Percentiles rank a stretch among this genome's conserved stretches.
These are phyloP conservation scores for Diadophis punctatus DNA, from an alignment of 2,113 vertebrate species.

Conservation along the genomic window DNA sequence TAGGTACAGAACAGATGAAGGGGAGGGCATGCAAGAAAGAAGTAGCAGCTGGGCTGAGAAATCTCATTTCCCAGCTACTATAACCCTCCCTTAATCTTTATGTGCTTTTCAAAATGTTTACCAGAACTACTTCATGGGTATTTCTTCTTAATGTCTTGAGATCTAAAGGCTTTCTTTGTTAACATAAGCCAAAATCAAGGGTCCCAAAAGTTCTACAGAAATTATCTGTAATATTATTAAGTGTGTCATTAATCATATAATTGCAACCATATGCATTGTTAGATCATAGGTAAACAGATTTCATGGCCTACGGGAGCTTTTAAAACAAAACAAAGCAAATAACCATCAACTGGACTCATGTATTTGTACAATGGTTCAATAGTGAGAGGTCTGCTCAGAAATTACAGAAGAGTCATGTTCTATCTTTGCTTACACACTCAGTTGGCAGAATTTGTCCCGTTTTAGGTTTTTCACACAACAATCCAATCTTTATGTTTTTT, in stretches of 20 bases:
- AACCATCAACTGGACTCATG: neutral
- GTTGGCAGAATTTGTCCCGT: neutral
- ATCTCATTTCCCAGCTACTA: neutral
- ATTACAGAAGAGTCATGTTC: neutral
- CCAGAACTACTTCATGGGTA: neutral
- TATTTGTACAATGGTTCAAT: neutral
- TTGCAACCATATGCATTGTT: neutral
- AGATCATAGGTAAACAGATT: neutral
- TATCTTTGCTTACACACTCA: neutral
- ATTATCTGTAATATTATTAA: neutral
- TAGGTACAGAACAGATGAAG: neutral
- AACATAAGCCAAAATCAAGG: neutral
- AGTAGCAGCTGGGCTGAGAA: neutral
- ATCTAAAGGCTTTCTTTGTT: neutral
- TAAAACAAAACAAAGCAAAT: neutral
- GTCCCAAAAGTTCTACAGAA: neutral
- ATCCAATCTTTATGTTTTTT: neutral
- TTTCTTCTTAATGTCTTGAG: neutral
- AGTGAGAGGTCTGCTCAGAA: neutral
- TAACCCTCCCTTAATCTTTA: neutral
- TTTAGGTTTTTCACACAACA: neutral
- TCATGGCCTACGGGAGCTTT: neutral
- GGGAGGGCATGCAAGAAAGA: neutral
- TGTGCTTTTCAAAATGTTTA: neutral
- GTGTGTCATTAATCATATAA: neutral